Conservation (phyloP, 2,888 invertebrate species). For the Hypomecis punctinalis region DNA sequence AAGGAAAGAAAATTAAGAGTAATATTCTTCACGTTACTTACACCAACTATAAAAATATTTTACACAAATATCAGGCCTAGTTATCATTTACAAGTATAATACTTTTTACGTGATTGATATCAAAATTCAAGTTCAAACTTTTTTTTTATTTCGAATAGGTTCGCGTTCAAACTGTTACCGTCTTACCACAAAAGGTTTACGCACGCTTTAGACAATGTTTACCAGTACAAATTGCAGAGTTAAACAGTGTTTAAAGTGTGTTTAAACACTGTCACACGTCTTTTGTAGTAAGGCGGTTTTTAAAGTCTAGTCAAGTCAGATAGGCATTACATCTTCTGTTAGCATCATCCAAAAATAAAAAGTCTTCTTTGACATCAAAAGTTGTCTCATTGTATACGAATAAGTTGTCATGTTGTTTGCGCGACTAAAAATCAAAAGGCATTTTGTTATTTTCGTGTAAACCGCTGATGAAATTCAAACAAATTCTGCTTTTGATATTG, state of each 20-base stretch:
- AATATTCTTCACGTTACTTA: too few species aligned
- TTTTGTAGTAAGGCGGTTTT: too few species aligned
- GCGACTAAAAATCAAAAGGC: neutral
- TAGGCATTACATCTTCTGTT: neutral
- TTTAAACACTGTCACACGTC: too few species aligned
- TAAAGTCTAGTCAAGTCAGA: too few species aligned
- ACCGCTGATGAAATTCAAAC: constrained; percentile 32
- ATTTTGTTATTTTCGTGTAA: constrained; percentile 11
- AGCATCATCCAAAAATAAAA: neutral
- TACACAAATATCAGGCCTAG: neutral
- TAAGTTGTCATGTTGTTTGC: neutral
- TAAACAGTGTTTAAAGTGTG: too few species aligned
- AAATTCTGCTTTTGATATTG: constrained; percentile 31
- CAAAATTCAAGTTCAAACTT: neutral
- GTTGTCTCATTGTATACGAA: neutral
- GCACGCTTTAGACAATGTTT: too few species aligned
- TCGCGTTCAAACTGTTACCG: too few species aligned
- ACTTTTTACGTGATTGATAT: constrained; percentile 1
- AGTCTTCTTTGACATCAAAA: neutral
- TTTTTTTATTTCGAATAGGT: too few species aligned
- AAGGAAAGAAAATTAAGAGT: too few species aligned
- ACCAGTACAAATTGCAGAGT: too few species aligned
- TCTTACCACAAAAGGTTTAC: too few species aligned
- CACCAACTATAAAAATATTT: too few species aligned
- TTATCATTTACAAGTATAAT: neutral